These are phyloP conservation scores for Sebastes minor DNA, from an alignment of 2,797 vertebrate genomes.

Conservation along the genomic window DNA sequence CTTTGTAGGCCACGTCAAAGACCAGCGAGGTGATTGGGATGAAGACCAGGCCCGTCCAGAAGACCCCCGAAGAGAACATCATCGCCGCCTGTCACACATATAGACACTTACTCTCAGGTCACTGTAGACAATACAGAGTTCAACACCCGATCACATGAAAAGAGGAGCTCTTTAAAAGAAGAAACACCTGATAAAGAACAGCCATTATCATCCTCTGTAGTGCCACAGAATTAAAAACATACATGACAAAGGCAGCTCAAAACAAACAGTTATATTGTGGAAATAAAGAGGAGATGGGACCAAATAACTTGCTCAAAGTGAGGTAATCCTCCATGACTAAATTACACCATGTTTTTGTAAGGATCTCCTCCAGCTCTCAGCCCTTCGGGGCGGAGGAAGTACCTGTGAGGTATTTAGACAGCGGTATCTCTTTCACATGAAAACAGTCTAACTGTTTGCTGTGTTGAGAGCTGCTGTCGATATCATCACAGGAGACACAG, in stretches of 20 bases:
- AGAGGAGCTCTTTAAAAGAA: slow-evolving; percentile 45
- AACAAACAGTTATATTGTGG: slow-evolving; percentile 57
- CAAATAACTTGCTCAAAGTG: slow-evolving; percentile 35
- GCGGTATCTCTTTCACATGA: slow-evolving; percentile 57
- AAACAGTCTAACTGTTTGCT: slow-evolving; percentile 36
- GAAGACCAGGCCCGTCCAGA: slow-evolving; percentile 95
- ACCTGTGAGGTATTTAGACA: slow-evolving; percentile 56
- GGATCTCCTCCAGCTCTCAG: slow-evolving; percentile 18
- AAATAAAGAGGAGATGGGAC: slow-evolving; percentile 49
- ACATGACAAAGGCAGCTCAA: slow-evolving; percentile 50
- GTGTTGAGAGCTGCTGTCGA: slow-evolving; percentile 43
- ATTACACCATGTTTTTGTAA: slow-evolving; percentile 65
- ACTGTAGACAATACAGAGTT: slow-evolving; percentile 46
- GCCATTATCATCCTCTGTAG: slow-evolving; percentile 24
- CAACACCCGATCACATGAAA: slow-evolving; percentile 46
- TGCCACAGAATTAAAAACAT: slow-evolving; percentile 26
- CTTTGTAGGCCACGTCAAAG: slow-evolving; percentile 95
- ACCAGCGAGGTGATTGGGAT: slow-evolving; percentile 94
- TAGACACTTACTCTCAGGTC: slow-evolving; percentile 29
- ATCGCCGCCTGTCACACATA: slow-evolving; percentile 87
- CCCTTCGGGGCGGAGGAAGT: slow-evolving; percentile 58
- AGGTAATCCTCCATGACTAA: slow-evolving; percentile 64
- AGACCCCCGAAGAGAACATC: slow-evolving; percentile 95
- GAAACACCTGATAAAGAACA: slow-evolving; percentile 51
- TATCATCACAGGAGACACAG: slow-evolving; percentile 11